Base-by-base conservation (phyloP, 2,888 invertebrate genomes). In the Lysandra coridon region DNA sequence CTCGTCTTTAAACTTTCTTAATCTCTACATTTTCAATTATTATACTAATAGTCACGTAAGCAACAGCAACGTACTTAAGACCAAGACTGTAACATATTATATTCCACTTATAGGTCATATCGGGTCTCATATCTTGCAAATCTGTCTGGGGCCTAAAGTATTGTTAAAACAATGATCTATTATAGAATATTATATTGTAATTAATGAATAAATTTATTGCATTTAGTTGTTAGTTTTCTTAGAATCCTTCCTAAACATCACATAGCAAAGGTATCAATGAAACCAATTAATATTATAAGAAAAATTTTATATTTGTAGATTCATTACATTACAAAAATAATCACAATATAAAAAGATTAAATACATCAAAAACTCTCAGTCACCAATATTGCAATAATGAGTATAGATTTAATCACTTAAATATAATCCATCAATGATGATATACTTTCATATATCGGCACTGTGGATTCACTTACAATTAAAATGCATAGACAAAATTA, bases 361-460 rank as follows among this genome's bases (percentile, higher is more conserved):
- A 76, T 30, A 76, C 33, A 33, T 76, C 37, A 57, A 76, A 76
- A 75, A 74, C 74, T 74, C 74, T 74, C 44, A 74, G 74, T 74
- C 74, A 44, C 74, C 74, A 44, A 57, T 57, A 76, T 57, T 76
- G 53, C 76, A 76, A 49, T 69, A 69, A 40, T 76, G 76, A 76
- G 76, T 76, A 76, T 76, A 76, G 23, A 49, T 49, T 33, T 53
- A 76, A 17, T 76, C 53, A 53, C 53, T 76, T 57, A 57, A 57
- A 57, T 57, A 76, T 4, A 30, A 69, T 69, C 76, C 76, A 92
- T 91, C 92, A 88, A 86, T 85, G 85, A 74, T 82, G 85, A 88
- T 92, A 90, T 82, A 86, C 33, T 85, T 73, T 78, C 78, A 85
- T 87, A 87, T 92, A 91, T 83, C 86, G 82, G 83, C 88, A 87